A percentile compares a stretch with the other conserved stretches of the same genome.
phyloP scores from a whole-genome alignment of 2,113 vertebrate species.

The Trachemys scripta region DNA sequence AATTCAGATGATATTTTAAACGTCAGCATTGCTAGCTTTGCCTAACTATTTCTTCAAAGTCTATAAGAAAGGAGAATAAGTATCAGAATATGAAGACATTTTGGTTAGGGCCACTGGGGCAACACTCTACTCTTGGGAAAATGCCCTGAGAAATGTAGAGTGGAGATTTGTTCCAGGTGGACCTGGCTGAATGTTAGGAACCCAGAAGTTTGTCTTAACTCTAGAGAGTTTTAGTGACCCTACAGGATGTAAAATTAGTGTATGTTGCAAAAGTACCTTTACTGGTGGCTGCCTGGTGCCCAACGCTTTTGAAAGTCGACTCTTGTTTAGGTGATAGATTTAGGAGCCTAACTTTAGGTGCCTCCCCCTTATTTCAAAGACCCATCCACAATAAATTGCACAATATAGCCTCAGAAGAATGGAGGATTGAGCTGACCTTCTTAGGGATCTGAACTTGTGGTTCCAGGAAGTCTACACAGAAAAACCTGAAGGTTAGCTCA shows the following conservation, averaged over 20 bases:
- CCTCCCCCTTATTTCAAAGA: not conserved
- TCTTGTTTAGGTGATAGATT: not conserved
- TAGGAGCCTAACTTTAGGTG: not conserved
- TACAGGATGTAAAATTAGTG: conserved; percentile 57
- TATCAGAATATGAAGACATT: not conserved
- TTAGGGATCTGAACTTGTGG: not conserved
- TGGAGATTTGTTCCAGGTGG: conserved; percentile 6
- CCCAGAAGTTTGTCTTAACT: conserved; percentile 45
- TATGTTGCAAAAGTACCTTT: not conserved
- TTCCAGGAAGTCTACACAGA: not conserved
- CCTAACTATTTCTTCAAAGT: conserved; percentile 46
- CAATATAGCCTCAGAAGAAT: not conserved
- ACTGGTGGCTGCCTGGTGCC: conserved; percentile 13
- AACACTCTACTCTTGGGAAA: not conserved
- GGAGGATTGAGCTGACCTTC: not conserved
- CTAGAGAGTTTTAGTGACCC: conserved; percentile 14
- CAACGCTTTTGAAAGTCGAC: conserved; percentile 17
- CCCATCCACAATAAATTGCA: not conserved
- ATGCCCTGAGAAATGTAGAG: not conserved
- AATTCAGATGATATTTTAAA: conserved; percentile 21
- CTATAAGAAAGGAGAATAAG: conserved; percentile 22
- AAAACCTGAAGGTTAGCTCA: not conserved
- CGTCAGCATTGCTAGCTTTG: conserved; percentile 29
- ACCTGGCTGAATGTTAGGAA: conserved; percentile 28
- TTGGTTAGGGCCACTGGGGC: not conserved